Conservation (phyloP, 2,113 vertebrate genomes). For the Lipotes vexillifer region DNA sequence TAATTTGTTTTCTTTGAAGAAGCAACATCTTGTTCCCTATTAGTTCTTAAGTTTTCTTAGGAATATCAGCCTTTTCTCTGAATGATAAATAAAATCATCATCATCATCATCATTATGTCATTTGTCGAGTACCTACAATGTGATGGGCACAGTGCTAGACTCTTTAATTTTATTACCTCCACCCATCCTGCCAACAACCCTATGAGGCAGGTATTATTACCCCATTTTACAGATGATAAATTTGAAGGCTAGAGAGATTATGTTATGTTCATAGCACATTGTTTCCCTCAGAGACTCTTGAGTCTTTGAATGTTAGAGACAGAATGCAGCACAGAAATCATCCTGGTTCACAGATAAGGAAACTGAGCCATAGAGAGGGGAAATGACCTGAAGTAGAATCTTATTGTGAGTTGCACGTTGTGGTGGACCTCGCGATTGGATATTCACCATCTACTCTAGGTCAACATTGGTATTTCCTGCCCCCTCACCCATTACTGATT, state of each 20-base stretch:
- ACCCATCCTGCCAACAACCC: background rate
- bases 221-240: background rate
- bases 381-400: background rate
- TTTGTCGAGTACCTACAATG: background rate
- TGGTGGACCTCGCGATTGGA: too few species aligned
- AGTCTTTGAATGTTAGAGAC: background rate
- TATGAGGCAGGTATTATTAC: background rate
- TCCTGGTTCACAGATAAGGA: background rate
- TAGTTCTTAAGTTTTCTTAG: background rate
- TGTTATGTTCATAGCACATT: background rate
- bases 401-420: background rate
- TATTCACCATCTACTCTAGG: background rate
- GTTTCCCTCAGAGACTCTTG: background rate
- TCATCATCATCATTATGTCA: background rate
- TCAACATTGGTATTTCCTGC: background rate
- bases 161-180: background rate
- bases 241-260: background rate
- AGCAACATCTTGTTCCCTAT: background rate
- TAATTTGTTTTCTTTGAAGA: slow-evolving; percentile 28
- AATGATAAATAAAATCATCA: background rate
- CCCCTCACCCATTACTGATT: background rate
- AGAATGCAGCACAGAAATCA: background rate
- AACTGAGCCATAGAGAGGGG: background rate
- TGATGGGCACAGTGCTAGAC: background rate
- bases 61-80: background rate